Evolutionary conservation across 1,140 invertebrate genomes (phyloP), one percentile per base, ranked within the genome.

Genomic region (Drosophila paulistorum): DNA sequence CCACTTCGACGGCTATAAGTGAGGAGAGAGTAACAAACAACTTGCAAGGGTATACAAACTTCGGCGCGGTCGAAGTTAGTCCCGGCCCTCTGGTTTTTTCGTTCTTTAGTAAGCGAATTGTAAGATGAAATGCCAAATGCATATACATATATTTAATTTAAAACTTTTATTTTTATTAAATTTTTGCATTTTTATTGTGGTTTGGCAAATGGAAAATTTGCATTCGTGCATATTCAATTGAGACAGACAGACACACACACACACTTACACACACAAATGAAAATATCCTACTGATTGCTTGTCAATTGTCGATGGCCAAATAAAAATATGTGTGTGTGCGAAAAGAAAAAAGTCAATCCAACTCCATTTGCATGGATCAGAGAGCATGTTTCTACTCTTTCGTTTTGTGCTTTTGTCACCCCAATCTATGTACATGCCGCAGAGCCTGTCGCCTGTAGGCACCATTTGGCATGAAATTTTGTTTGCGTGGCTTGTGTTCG

Each of bases 231-330:
- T 51, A 51, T 51, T 23, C 17, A 51, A 51, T 51, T 51, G 45
- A 23, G 14, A 51, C 45, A 51, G 17, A 51, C 45, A 11, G 17
- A 51, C 45, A 51, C 45, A 51, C 45, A 51, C 45, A 51, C 17
- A 2, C 45, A 23, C 23, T 23, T 3, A 23, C 23, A 51, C 45
- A 48, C 45, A 48, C 45, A 37, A 37, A 51, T 39, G 37, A 39
- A 39, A 51, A 51, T 51, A 23, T 51, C 45, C 45, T 51, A 51
- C 45, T 51, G 45, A 51, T 51, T 51, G 45, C 45, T 51, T 51
- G 45, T 51, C 17, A 51, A 51, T 51, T 51, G 45, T 23, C 45
- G 45, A 51, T 51, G 45, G 17, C 17, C 17, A 51, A 51, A 51
- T 23, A 51, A 20, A 51, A 23, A 51, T 11, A 51, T 51, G 20